Base-by-base conservation (phyloP, 92 coral and sea anemone genomes). In the Actinernus sp. region DNA sequence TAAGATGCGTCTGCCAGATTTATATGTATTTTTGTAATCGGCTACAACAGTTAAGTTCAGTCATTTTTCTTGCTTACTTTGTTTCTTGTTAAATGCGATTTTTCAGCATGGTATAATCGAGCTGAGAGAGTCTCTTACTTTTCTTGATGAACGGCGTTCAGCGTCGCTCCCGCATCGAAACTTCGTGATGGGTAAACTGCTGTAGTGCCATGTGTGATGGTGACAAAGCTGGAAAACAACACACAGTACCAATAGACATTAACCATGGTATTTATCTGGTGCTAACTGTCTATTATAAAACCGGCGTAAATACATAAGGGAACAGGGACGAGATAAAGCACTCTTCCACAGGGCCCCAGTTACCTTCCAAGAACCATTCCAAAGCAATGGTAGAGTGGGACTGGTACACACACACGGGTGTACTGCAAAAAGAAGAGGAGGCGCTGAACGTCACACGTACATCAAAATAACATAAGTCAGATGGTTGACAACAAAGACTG, bases 291-390 rank as follows among this genome's bases (percentile, higher is more conserved):
- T 8, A 37, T 37, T 37, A 2, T 18, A 6, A 14, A 34, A 29
- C 12, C 8, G 23, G 22, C 20, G 37, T 19, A 58, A 4, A 19
- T 37, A n/a, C n/a, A n/a, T n/a, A n/a, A n/a, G n/a, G n/a, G n/a
- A n/a, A n/a, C n/a, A n/a, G 17, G n/a, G 23, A 19, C 13, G 26
- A 6, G n/a, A 20, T 65, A 29, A 25, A 22, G 1, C 13, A 32
- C n/a, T n/a, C n/a, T n/a, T n/a, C n/a, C n/a, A n/a, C 8, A 34
- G 41, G 6, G 41, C 12, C 26, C 9, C 39, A 31, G 63, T 44
- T 55, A 95, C 99, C 99, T 91, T 50, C 99, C 99, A 41, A 91
- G 75, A 24, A 95, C 99, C 99, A 95, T 95, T 31, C 90, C 99
- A 95, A 95, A 95, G 50, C 99, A 95, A 59, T 95, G 99, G 57